Conservation (phyloP, 2,113 vertebrate genomes). For the Ctenomys sociabilis region DNA sequence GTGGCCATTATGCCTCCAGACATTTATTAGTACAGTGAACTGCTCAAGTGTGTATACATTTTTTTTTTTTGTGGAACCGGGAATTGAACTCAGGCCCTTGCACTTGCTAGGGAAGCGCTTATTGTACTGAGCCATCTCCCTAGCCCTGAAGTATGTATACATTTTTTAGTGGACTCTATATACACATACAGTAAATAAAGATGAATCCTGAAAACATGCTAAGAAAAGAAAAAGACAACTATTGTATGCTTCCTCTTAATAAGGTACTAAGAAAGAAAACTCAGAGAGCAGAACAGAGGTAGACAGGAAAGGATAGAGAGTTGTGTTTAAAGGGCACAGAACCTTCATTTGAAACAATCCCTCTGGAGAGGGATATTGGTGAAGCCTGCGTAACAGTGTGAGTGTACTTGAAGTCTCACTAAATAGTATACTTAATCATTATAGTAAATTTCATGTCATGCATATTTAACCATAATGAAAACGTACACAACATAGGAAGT, state of each 20-base stretch:
- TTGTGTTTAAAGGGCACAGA: background rate
- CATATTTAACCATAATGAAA: background rate
- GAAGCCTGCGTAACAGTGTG: background rate
- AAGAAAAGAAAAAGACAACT: background rate
- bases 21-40: background rate
- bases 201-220: background rate
- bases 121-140: too few relatives aligned
- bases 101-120: too few relatives aligned
- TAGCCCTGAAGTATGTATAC: too few relatives aligned
- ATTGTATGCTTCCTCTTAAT: background rate
- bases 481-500: background rate
- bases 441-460: background rate
- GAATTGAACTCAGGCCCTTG: too few relatives aligned
- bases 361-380: background rate
- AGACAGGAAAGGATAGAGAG: background rate
- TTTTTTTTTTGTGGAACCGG: background rate
- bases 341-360: background rate
- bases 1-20: background rate
- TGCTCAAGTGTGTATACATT: background rate
- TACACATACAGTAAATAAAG: background rate
- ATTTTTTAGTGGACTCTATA: background rate
- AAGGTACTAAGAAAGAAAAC: background rate
- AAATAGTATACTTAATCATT: background rate
- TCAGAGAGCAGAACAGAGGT: background rate
- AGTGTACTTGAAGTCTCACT: background rate